Base-by-base conservation (phyloP, 2,797 vertebrate species). In the Malacoctenus gilli region DNA sequence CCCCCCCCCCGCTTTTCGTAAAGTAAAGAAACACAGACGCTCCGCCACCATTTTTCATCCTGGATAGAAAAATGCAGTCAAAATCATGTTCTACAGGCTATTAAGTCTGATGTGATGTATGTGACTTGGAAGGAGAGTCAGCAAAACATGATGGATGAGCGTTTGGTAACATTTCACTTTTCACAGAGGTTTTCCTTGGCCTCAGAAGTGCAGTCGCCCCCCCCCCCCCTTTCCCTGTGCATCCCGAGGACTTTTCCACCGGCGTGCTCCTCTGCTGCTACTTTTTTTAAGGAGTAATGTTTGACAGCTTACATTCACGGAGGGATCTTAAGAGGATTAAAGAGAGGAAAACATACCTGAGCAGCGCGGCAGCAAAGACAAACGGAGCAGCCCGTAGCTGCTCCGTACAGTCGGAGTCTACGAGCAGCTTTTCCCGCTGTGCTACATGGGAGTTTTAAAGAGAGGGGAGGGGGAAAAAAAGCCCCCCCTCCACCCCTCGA, bases 81-180 rank as follows among this genome's bases (percentile, higher is more conserved):
- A 52, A 73, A 53, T 58, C 55, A 20, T 77, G 73, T 82, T 79
- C 48, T 62, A 44, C 52, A 72, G 69, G 55, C 71, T 79, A 55
- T 82, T 72, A 80, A 69, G 62, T 65, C 49, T 0, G 28, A 51
- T 0, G 12, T 75, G 75, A 79, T 60, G 44, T 61, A 32, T 69
- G 53, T 56, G 71, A 64, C 62, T 63, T 57, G 34, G 55, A 57
- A 56, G 73, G 41, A 5, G 63, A 73, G 23, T 74, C 74, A 77
- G 79, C 52, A 68, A 73, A 80, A 64, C 53, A 52, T 35, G 75
- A 82, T 71, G 63, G 83, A 84, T 51, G 75, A 68, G 51, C 47
- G 2, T 61, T 68, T 41, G 11, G 34, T 59, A 74, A 57, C 48
- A 41, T 65, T 79, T 75, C 39, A 38, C 43, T 66, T 62, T 74